These are phyloP conservation scores for Pollenia angustigena DNA, from an alignment of 2,888 invertebrate species.

Conservation along the genomic window DNA sequence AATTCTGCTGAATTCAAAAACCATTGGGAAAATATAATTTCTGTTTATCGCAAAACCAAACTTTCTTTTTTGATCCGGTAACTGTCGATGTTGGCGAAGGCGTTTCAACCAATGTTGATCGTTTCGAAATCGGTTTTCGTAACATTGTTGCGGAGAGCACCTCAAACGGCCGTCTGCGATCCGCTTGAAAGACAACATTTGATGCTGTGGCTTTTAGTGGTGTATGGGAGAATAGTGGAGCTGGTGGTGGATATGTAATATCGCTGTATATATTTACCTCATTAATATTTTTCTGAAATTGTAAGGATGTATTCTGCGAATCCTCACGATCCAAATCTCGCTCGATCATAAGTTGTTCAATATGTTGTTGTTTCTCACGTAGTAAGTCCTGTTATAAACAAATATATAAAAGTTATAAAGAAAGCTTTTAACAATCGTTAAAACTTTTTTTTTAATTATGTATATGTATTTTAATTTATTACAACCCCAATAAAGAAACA, in stretches of 20 bases:
- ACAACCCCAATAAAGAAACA: conserved; percentile 35
- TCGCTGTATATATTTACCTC: conserved; percentile 84
- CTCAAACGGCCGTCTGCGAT: conserved; percentile 79
- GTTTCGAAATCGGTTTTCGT: conserved; percentile 67
- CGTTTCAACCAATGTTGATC: conserved; percentile 69
- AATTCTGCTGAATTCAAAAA: conserved; percentile 13
- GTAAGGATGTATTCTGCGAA: conserved; percentile 89
- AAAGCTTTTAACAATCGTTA: conserved; percentile 4
- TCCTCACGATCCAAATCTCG: conserved; percentile 95
- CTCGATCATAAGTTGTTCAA: conserved; percentile 96
- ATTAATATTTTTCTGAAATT: conserved; percentile 83
- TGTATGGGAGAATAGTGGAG: conserved; percentile 11
- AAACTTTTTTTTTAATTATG: not conserved
- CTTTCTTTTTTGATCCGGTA: conserved; percentile 80
- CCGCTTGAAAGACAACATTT: conserved; percentile 75
- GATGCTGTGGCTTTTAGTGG: conserved; percentile 18
- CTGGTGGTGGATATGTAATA: conserved; percentile 78
- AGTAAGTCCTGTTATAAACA: conserved; percentile 89
- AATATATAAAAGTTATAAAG: conserved; percentile 28
- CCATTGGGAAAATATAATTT: conserved; percentile 78
- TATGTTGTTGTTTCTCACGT: conserved; percentile 96
- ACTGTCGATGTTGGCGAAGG: conserved; percentile 74
- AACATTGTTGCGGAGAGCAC: conserved; percentile 70
- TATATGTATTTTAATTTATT: not conserved
- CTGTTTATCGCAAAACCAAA: conserved; percentile 83